Evolutionary conservation across 2,113 vertebrate species (phyloP).

Genomic region (Crotophaga sulcirostris): DNA sequence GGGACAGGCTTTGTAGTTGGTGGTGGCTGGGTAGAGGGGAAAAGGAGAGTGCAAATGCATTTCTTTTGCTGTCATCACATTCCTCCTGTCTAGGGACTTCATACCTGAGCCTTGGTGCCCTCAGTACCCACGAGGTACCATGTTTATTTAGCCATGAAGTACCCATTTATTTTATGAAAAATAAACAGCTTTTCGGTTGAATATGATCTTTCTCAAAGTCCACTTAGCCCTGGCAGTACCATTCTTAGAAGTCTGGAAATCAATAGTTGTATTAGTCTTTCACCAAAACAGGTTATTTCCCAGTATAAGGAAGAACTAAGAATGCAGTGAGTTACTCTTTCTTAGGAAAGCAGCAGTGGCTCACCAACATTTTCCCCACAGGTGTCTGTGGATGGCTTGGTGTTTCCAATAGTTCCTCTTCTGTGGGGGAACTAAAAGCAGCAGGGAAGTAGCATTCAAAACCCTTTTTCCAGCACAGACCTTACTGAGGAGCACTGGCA

Average conservation of each 20-base stretch:
- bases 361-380: neutral
- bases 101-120: neutral
- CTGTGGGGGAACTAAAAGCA: neutral
- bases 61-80: neutral
- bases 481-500: neutral
- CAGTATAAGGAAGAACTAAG: neutral
- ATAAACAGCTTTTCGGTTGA: neutral
- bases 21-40: neutral
- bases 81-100: neutral
- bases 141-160: no score
- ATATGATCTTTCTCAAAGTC: neutral
- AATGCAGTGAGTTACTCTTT: neutral
- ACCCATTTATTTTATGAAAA: neutral
- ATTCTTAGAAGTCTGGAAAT: neutral
- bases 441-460: neutral
- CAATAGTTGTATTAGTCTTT: neutral
- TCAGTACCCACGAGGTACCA: no score
- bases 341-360: neutral
- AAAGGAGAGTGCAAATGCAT: neutral
- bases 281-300: neutral
- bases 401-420: neutral
- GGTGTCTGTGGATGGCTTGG: neutral
- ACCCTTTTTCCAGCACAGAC: neutral
- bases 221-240: neutral
- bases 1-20: neutral